Conservation (phyloP, 2,797 vertebrate species). For the Argyrosomus regius region DNA sequence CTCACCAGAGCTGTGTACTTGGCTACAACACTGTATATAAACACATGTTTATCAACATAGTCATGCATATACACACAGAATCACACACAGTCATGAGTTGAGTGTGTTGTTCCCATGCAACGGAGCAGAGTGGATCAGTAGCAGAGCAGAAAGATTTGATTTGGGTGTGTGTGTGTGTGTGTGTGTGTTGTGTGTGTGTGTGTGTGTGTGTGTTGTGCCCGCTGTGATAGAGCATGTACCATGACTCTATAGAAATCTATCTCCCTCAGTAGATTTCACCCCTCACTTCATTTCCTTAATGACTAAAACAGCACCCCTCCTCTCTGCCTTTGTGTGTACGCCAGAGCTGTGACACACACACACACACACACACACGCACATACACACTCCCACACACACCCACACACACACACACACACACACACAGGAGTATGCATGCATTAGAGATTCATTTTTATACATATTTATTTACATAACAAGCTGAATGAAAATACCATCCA, state of each 20-base stretch:
- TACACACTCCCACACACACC: constrained; percentile 5
- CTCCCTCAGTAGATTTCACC: constrained; percentile 78
- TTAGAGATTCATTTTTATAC: not conserved
- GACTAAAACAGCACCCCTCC: constrained; percentile 72
- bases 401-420: not conserved
- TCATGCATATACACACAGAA: constrained; percentile 34
- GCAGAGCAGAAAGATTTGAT: constrained; percentile 70
- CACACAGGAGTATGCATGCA: not conserved
- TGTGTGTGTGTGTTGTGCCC: constrained; percentile 27
- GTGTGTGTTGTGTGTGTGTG: constrained; percentile 19
- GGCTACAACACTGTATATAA: constrained; percentile 1
- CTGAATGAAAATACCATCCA: constrained; percentile 13
- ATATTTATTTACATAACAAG: constrained; percentile 20
- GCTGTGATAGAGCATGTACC: constrained; percentile 79
- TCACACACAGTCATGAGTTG: constrained; percentile 13
- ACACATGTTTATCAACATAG: constrained; percentile 40
- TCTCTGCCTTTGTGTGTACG: constrained; percentile 53
- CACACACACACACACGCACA: constrained; percentile 29
- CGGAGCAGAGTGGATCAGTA: constrained; percentile 63
- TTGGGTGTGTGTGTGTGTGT: constrained; percentile 26
- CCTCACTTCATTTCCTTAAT: constrained; percentile 83
- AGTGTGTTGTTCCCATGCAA: constrained; percentile 50
- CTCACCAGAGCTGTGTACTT: not conserved
- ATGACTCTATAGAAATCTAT: constrained; percentile 79
- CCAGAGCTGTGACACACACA: constrained; percentile 24